Evolutionary conservation across 1,140 invertebrate genomes (phyloP).

Genomic region (Drosophila lini): DNA sequence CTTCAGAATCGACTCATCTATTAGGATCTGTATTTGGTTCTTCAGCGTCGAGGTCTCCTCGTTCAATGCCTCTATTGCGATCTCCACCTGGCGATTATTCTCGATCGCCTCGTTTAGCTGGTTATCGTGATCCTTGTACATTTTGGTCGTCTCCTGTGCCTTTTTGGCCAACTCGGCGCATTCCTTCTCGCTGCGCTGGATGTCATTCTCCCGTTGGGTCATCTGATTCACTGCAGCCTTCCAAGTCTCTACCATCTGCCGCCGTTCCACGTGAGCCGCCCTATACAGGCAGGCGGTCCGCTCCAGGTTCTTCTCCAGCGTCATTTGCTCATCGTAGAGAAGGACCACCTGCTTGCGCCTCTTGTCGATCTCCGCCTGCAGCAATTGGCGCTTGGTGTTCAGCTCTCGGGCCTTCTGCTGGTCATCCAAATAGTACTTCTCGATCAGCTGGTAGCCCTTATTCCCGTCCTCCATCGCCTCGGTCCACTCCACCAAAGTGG

Average conservation of each 20-base stretch:
- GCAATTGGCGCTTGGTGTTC: conserved; percentile 83
- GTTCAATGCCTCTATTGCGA: conserved; percentile 65
- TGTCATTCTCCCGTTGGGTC: conserved; percentile 77
- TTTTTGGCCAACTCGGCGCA: conserved; percentile 29
- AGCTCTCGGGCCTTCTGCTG: conserved; percentile 85
- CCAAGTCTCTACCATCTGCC: conserved; percentile 82
- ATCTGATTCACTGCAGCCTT: conserved; percentile 79
- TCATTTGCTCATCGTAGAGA: conserved; percentile 76
- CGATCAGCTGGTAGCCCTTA: conserved; percentile 86
- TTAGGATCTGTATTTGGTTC: conserved; percentile 58
- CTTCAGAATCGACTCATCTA: conserved; percentile 57
- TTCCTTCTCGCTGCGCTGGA: conserved; percentile 58
- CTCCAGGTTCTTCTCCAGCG: conserved; percentile 78
- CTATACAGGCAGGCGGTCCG: conserved; percentile 74
- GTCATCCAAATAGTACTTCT: conserved; percentile 87
- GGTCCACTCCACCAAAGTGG: conserved; percentile 86
- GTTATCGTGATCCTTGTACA: conserved; percentile 48
- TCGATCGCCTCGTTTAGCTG: conserved; percentile 66
- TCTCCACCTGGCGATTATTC: conserved; percentile 75
- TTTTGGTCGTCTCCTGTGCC: conserved; percentile 11
- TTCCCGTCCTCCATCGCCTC: conserved; percentile 86
- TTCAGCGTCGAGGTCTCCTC: conserved; percentile 67
- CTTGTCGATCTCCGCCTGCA: conserved; percentile 81
- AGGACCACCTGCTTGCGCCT: conserved; percentile 58
- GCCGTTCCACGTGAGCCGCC: conserved; percentile 73